Evolutionary conservation across 2,113 vertebrate species (phyloP).

Genomic region (Penelope pileata): DNA sequence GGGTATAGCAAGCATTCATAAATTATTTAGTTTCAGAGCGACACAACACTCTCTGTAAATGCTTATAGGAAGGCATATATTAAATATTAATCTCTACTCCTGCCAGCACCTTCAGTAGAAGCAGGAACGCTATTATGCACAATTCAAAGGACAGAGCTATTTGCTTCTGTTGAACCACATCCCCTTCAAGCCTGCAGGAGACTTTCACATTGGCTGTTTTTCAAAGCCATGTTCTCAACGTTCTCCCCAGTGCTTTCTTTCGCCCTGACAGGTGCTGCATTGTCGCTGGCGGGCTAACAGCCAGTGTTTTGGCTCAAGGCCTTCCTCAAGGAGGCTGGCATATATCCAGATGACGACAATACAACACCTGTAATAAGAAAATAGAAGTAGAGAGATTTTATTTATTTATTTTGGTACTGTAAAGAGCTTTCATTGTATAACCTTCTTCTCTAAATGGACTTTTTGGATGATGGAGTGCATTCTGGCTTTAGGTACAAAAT

Average conservation of each 20-base stretch:
- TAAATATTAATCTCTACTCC: not conserved
- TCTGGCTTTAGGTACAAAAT: not conserved
- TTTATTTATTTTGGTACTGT: not conserved
- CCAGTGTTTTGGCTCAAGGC: not conserved
- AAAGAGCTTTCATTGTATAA: not conserved
- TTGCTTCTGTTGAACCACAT: not conserved
- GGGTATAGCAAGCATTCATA: not conserved
- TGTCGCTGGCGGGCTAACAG: not conserved
- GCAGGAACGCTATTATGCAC: not conserved
- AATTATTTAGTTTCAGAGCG: not conserved
- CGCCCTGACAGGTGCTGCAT: not conserved
- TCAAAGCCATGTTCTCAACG: accelerated
- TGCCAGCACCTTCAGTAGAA: not conserved
- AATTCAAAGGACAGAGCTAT: not conserved
- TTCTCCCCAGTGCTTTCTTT: accelerated
- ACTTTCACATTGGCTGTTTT: not conserved
- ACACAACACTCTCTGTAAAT: not conserved
- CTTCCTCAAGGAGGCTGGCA: not conserved
- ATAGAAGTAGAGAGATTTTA: accelerated
- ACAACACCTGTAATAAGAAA: not conserved
- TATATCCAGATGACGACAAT: not conserved
- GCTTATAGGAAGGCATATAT: not conserved
- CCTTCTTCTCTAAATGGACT: not conserved
- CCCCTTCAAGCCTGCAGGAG: not conserved
- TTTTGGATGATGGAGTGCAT: not conserved